Conservation (phyloP, 1,140 invertebrate species). For the Geopemphigus sp. region DNA sequence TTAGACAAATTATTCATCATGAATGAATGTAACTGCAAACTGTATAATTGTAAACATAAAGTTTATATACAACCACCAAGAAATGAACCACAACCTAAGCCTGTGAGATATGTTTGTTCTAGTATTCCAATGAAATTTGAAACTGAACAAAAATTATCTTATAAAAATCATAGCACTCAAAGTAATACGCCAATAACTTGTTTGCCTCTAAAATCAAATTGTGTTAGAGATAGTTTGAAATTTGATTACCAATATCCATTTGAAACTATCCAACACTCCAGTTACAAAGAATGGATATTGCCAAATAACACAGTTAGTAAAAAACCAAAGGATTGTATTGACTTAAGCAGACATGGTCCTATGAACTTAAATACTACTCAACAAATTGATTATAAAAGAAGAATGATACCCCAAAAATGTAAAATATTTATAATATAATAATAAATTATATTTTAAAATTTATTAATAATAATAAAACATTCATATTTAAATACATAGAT, state of each 20-base stretch:
- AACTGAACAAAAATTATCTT: slow-evolving; percentile 25
- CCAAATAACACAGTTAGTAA: not conserved
- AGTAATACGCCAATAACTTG: not conserved
- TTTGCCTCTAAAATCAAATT: not conserved
- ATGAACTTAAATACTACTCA: slow-evolving; percentile 12
- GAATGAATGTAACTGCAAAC: slow-evolving; percentile 2
- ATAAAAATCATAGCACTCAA: not conserved
- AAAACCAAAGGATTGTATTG: not conserved
- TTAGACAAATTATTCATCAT: not conserved
- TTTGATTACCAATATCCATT: not conserved
- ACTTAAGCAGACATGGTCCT: not conserved
- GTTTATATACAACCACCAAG: slow-evolving; percentile 13
- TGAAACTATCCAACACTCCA: not conserved
- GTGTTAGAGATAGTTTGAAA: not conserved
- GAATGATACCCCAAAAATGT: not conserved
- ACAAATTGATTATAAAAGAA: not conserved
- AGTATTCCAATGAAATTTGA: slow-evolving; percentile 5
- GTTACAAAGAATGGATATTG: not conserved
- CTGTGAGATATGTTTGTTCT: not conserved
- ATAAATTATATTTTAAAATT: not conserved
- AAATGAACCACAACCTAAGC: not conserved
- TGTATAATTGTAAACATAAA: slow-evolving; percentile 3
- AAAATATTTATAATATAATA: not conserved
- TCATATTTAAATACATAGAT: slow-evolving; percentile 4
- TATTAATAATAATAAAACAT: not conserved